Evolutionary conservation across 1,140 invertebrate genomes (phyloP).

Genomic region (Hycleus phaleratus): DNA sequence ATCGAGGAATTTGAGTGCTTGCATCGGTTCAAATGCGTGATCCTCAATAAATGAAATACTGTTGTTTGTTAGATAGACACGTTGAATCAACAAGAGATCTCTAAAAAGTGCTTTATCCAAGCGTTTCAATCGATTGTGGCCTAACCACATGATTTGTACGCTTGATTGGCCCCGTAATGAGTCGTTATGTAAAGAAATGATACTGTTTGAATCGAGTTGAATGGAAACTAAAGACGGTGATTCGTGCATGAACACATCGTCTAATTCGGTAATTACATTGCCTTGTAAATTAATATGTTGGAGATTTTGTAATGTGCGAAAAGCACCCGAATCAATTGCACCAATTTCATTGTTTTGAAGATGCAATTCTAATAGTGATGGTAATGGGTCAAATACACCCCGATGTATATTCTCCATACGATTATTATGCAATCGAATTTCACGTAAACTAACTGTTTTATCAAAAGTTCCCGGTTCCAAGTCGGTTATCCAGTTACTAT

Average conservation of each 20-base stretch:
- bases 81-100: constrained; percentile 65
- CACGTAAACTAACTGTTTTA: constrained; percentile 62
- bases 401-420: constrained; percentile 63
- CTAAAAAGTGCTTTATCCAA: constrained; percentile 64
- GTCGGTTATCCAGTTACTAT: constrained; percentile 80
- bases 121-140: constrained; percentile 69
- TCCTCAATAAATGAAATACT: constrained; percentile 71
- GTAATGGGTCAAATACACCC: constrained; percentile 72
- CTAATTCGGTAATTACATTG: constrained; percentile 66
- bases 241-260: constrained; percentile 70
- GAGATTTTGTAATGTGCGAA: constrained; percentile 72
- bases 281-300: constrained; percentile 83
- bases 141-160: constrained; percentile 79
- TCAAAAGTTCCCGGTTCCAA: constrained; percentile 73
- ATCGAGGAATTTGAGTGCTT: constrained; percentile 67
- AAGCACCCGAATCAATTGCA: constrained; percentile 72
- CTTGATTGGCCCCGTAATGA: constrained; percentile 69
- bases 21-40: constrained; percentile 67
- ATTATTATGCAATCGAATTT: constrained; percentile 84
- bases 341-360: constrained; percentile 80
- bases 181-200: constrained; percentile 67
- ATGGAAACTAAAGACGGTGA: constrained; percentile 73
- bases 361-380: constrained; percentile 73
- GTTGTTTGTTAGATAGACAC: constrained; percentile 78
- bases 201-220: constrained; percentile 75